Base-by-base conservation (phyloP, 2,888 invertebrate genomes). In the Apodemia zela region DNA sequence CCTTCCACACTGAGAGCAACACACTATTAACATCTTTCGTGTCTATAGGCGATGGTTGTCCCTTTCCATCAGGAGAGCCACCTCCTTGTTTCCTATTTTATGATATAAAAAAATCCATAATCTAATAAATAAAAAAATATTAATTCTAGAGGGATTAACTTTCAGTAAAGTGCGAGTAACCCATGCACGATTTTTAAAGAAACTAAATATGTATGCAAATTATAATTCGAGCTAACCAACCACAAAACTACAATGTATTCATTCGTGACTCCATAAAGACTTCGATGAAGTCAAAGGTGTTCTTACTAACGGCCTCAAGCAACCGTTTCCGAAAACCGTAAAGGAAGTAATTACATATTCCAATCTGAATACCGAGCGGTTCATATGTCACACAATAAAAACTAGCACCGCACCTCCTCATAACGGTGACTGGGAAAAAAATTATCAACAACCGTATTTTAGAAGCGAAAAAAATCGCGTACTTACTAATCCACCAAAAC, bases 281-380 rank as follows among this genome's bases (percentile, higher is more conserved):
- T 51, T 29, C 17, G 49, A 47, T 47, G 29, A 47, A 63, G 58
- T 57, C 47, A 64, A 69, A 69, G 69, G 69, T 69, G 70, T 68
- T 49, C 65, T n/a, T 54, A n/a, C 63, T 66, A 68, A 70, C 68
- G 68, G 69, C 66, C 63, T 65, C 71, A 65, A 61, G 62, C 63
- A 69, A 81, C 82, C 84, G 87, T 87, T 89, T 90, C 90, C 91
- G 85, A 85, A 88, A 85, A 82, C 80, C 89, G 85, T 89, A 87
- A 88, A 90, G 91, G 91, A 91, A 91, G 87, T 90, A 90, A 91
- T 91, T 91, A 91, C 89, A 87, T 89, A 90, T 91, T 89, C 91
- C 87, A 88, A 90, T 89, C 88, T 87, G 74, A 82, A 81, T 80
- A 83, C 82, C 75, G 74, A 79, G 84, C 88, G 87, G 86, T 87